Base-by-base conservation (phyloP, 2,888 invertebrate genomes). In the Bugula neritina region DNA sequence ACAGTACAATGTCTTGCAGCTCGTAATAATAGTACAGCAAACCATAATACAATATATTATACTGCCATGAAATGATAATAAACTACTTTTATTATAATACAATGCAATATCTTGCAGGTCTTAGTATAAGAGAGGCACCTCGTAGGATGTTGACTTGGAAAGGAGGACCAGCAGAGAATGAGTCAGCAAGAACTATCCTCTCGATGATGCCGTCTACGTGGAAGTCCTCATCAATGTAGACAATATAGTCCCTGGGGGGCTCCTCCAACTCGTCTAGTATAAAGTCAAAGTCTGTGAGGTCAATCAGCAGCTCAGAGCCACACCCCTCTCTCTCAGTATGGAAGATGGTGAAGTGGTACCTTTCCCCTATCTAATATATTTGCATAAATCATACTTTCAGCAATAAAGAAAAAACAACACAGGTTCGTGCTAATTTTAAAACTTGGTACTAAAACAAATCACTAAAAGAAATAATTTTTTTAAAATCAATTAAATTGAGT, bases 241-340 rank as follows among this genome's bases (percentile, higher is more conserved):
- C 73, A 23, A 75, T 73, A 71, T 80, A 79, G 73, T 80, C 80
- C 1, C 75, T 55, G 1, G 79, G 78, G 1, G 77, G 75, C 55
- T 75, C 75, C 1, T 75, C 75, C 5, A 57, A 71, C 23, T 75
- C 73, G 72, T 73, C 72, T 69, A 75, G 71, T 72, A 77, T 75
- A 72, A 79, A 75, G 35, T 74, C 74, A n/a, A 77, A 75, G 69
- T 75, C 74, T 5, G 29, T 29, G 0, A 79, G 77, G 73, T 80
- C 76, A 27, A 80, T 74, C 71, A 77, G 75, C n/a, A 79, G 73
- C 54, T 75, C 74, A 2, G 80, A 79, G 13, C 74, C 73, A 72
- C 80, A 79, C 21, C 71, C 73, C 5, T 73, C 71, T n/a, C 79
- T 74, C 71, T 80, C 80, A 5, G 76, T 78, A 71, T 78, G 77